Conservation (phyloP, 2,888 invertebrate genomes). For the Drosophila borealis region DNA sequence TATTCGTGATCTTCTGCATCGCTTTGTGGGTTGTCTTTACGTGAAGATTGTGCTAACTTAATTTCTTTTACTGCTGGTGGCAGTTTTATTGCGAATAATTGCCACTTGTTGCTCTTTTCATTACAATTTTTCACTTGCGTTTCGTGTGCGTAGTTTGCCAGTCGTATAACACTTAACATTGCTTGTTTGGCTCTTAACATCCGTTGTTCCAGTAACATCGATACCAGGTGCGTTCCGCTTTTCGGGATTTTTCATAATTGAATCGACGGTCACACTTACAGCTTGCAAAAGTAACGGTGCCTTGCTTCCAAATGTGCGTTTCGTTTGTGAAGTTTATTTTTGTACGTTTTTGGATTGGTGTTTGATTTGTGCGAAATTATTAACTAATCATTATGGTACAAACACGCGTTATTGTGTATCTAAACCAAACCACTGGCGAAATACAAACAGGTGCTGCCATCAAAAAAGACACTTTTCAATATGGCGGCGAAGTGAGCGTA, state of each 20-base stretch:
- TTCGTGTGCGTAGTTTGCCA: constrained; percentile 30
- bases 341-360: not conserved
- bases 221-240: not conserved
- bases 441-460: not conserved
- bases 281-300: constrained; percentile 6
- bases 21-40: constrained; percentile 36
- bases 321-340: not conserved
- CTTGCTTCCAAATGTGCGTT: not conserved
- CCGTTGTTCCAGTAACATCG: not conserved
- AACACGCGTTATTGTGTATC: constrained; percentile 33
- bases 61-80: not conserved
- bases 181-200: constrained; percentile 5
- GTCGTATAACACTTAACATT: constrained; percentile 33
- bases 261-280: constrained; percentile 1
- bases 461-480: not conserved
- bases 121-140: constrained; percentile 26
- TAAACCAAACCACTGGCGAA: constrained; percentile 6
- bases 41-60: not conserved
- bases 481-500: constrained; percentile 44
- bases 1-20: constrained; percentile 86
- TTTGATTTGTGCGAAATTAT: not conserved
- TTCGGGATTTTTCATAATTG: not conserved
- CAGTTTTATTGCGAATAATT: constrained; percentile 23
- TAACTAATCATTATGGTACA: constrained; percentile 8
- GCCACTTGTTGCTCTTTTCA: constrained; percentile 65